Base-by-base conservation (phyloP, 1,140 invertebrate species). In the Lanistes nyassanus region DNA sequence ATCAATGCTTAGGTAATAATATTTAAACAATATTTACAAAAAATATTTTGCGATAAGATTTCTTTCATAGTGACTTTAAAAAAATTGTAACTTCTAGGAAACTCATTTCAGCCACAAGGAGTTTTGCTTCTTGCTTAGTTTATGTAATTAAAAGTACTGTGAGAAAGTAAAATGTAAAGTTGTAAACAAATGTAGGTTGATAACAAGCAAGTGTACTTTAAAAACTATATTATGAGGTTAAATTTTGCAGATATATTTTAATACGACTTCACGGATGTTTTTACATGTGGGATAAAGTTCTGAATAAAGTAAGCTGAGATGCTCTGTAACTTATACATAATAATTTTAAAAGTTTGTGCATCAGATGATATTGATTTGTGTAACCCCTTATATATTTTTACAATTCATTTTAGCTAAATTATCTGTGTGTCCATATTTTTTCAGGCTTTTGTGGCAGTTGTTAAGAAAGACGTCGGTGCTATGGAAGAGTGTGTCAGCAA, bases 401-500 rank as follows among this genome's bases (percentile, higher is more conserved):
- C n/a, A 47, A 31, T 66, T 75, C 31, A 11, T 23, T 51, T 19
- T 36, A 58, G 36, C 64, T 21, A 29, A 7, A 53, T 60, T 58
- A 21, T 9, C 37, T 0, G 53, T 55, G 53, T 29, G 2, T 21
- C 69, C 66, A n/a, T 65, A 36, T 7, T 56, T 55, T 64, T 81
- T 56, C 80, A 87, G 87, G 80, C 65, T 56, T 88, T 88, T 84
- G 85, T 87, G 2, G 36, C 53, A 2, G 47, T 86, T 11, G 85
- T 88, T 19, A 78, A 76, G 53, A 74, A 83, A 11, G 82, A 83
- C 76, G 79, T 87, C 7, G 66, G 69, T 39, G 68, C 53, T 9
- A 81, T 85, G 77, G 87, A 87, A 37, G 84, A 84, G 53, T 74
- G 76, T 62, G 85, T 88, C 3, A 83, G 79, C 56, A 85, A 85